phyloP scores from a whole-genome alignment of 2,888 invertebrate genomes.

The Vanessa cardui region DNA sequence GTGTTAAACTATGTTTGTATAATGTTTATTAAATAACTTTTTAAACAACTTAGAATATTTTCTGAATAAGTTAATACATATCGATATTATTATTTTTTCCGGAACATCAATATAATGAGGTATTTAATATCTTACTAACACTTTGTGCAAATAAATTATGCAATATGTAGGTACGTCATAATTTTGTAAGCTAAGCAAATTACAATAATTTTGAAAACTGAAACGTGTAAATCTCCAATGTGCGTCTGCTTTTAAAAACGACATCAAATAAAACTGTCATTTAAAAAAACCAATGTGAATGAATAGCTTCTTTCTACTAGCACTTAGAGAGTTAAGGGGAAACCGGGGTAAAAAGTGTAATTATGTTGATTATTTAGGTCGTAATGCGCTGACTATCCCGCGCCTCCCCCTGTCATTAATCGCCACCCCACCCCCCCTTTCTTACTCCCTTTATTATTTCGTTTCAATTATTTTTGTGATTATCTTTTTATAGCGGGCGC shows the following conservation, averaged over 20 bases:
- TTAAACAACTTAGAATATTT: too few relatives aligned
- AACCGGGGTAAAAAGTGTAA: constrained; percentile 79
- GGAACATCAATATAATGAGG: too few relatives aligned
- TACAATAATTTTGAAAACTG: too few relatives aligned
- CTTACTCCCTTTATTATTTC: constrained; percentile 78
- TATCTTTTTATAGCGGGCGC: constrained; percentile 80
- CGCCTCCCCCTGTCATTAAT: constrained; percentile 73
- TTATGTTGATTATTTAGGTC: constrained; percentile 83
- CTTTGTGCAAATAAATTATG: too few relatives aligned
- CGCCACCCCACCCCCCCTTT: constrained; percentile 61
- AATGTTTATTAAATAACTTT: too few relatives aligned
- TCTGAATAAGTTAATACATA: too few relatives aligned
- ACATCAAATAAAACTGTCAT: constrained; percentile 47
- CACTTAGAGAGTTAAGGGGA: constrained; percentile 72
- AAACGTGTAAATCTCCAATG: background rate
- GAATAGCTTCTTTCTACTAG: constrained; percentile 68
- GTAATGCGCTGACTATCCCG: constrained; percentile 79
- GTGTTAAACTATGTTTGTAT: too few relatives aligned
- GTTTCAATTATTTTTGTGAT: constrained; percentile 83
- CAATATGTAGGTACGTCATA: too few relatives aligned
- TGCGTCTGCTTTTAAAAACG: constrained; percentile 16
- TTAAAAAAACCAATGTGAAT: constrained; percentile 49
- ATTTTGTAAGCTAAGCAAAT: too few relatives aligned
- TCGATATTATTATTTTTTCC: too few relatives aligned
- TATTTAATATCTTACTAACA: too few relatives aligned